Percentiles rank a stretch among this genome's conserved stretches.
phyloP scores from a whole-genome alignment of 2,888 invertebrate genomes.

The Caenorhabditis imperialis region DNA sequence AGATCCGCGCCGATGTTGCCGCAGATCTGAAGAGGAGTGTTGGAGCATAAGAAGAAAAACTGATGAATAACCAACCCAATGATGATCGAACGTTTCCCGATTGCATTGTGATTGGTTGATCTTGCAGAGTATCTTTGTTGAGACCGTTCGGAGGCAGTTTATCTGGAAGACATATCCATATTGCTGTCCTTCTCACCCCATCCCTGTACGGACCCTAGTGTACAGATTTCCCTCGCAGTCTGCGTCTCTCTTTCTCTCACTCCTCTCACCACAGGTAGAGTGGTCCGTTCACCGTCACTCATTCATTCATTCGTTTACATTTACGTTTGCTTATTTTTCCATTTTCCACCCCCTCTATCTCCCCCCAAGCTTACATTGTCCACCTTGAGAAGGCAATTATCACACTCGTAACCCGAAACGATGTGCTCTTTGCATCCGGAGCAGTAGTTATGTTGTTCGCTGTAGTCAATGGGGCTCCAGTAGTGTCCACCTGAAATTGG shows the following conservation, averaged over 20 bases:
- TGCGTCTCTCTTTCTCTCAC: conserved; percentile 23
- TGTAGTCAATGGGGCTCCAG: conserved; percentile 57
- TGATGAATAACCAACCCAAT: conserved; percentile 35
- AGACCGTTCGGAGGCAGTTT: conserved; percentile 47
- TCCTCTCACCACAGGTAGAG: background rate
- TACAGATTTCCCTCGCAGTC: conserved; percentile 4
- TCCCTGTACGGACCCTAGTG: too few relatives aligned
- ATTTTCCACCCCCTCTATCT: background rate
- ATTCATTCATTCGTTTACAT: too few relatives aligned
- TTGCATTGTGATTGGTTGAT: conserved; percentile 29
- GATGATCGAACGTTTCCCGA: conserved; percentile 48
- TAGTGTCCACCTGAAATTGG: conserved; percentile 64
- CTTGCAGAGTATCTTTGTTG: conserved; percentile 52
- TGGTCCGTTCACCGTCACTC: background rate
- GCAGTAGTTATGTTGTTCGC: conserved; percentile 58
- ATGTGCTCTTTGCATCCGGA: conserved; percentile 59
- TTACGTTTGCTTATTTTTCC: background rate
- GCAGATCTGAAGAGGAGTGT: conserved; percentile 48
- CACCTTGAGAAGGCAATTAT: conserved; percentile 62
- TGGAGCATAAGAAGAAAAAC: background rate
- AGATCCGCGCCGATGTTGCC: conserved; percentile 66
- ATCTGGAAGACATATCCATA: conserved; percentile 26
- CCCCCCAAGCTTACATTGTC: conserved; percentile 49
- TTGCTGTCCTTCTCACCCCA: background rate
- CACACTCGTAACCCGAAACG: conserved; percentile 62